phyloP scores from a whole-genome alignment of 2,797 vertebrate genomes.

The Sebastes iracundus region DNA sequence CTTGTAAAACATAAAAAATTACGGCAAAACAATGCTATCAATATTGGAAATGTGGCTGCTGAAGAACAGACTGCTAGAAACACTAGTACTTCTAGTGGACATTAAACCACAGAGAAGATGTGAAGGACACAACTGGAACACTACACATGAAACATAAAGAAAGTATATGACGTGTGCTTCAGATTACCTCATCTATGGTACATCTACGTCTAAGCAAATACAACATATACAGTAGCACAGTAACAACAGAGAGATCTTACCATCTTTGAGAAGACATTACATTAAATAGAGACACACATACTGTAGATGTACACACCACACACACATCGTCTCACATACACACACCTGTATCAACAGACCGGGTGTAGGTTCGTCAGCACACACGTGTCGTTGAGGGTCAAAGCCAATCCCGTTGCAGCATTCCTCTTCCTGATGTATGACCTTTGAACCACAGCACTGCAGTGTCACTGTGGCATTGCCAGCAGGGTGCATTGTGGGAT shows the following conservation, averaged over 20 bases:
- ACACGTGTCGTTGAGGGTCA: conserved; percentile 89
- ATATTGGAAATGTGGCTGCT: not conserved
- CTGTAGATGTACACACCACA: not conserved
- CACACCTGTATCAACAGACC: conserved; percentile 87
- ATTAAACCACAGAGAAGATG: not conserved
- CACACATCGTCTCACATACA: conserved; percentile 75
- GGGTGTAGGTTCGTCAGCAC: conserved; percentile 88
- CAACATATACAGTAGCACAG: not conserved
- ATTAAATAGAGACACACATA: not conserved
- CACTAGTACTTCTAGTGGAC: not conserved
- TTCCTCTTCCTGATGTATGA: conserved; percentile 87
- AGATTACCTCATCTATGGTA: not conserved
- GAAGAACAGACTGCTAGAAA: not conserved
- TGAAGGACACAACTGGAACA: not conserved
- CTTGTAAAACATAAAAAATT: not conserved
- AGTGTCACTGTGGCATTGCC: conserved; percentile 85
- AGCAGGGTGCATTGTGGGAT: conserved; percentile 85
- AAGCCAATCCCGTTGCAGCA: conserved; percentile 93
- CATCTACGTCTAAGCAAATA: not conserved
- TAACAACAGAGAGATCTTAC: not conserved
- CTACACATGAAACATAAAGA: not conserved
- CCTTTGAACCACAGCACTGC: conserved; percentile 92
- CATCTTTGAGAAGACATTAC: not conserved
- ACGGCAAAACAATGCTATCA: not conserved
- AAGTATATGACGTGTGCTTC: not conserved